These are phyloP conservation scores for Drosophila paracracens DNA, from an alignment of 2,888 invertebrate species.

Conservation along the genomic window DNA sequence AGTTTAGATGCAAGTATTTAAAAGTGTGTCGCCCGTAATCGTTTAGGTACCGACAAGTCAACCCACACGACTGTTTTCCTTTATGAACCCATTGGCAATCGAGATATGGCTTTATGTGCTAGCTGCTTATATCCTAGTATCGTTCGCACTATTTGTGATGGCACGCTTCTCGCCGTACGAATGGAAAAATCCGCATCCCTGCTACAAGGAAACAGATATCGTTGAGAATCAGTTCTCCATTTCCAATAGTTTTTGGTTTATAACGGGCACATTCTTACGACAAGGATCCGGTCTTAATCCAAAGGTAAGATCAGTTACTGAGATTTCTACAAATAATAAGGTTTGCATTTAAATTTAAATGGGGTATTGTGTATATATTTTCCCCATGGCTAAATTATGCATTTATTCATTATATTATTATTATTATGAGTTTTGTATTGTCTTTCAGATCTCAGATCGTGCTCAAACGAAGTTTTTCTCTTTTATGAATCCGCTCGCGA, in stretches of 20 bases:
- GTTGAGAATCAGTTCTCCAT: slow-evolving; percentile 98
- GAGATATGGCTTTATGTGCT: slow-evolving; percentile 98
- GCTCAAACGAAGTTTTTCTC: slow-evolving; percentile 91
- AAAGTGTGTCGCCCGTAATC: slow-evolving; percentile 24
- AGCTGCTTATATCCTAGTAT: slow-evolving; percentile 96
- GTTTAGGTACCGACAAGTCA: slow-evolving; percentile 94
- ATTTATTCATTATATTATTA: not conserved
- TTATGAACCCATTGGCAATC: slow-evolving; percentile 97
- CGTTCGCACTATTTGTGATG: slow-evolving; percentile 97
- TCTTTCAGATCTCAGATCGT: slow-evolving; percentile 86
- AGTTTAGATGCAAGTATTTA: not conserved
- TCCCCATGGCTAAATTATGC: not conserved
- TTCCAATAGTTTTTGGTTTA: slow-evolving; percentile 96
- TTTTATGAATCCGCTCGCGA: slow-evolving; percentile 93
- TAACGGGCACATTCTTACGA: slow-evolving; percentile 94
- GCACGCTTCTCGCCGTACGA: slow-evolving; percentile 98
- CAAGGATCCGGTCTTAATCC: slow-evolving; percentile 94
- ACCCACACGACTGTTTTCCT: slow-evolving; percentile 95
- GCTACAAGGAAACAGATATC: slow-evolving; percentile 92
- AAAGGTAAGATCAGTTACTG: slow-evolving; percentile 87
- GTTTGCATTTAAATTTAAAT: not conserved
- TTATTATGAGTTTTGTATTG: slow-evolving; percentile 11
- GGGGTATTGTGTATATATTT: not conserved
- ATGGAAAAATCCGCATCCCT: slow-evolving; percentile 94
- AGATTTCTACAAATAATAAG: not conserved